These are phyloP conservation scores for Peromyscus nudipes DNA, from an alignment of 2,797 vertebrate genomes.

Conservation along the genomic window DNA sequence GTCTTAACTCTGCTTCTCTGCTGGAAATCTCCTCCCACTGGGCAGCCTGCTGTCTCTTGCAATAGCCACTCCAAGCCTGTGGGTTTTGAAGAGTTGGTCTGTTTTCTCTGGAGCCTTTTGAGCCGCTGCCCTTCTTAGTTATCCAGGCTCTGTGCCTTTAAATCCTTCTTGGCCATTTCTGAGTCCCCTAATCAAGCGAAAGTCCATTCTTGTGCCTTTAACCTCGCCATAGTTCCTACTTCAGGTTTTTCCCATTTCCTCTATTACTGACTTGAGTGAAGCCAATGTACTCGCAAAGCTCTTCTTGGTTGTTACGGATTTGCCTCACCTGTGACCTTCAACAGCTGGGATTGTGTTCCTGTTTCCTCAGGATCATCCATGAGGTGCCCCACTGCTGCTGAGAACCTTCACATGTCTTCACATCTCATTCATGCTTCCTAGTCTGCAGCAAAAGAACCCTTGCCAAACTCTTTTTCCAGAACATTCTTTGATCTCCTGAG, in stretches of 20 bases:
- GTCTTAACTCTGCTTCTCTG: background rate
- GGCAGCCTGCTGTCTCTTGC: background rate
- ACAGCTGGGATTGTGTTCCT: background rate
- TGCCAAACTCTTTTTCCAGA: background rate
- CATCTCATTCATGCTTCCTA: background rate
- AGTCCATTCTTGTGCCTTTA: background rate
- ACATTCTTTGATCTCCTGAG: background rate
- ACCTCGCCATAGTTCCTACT: background rate
- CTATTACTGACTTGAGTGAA: background rate
- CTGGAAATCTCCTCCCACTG: background rate
- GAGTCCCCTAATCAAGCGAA: background rate
- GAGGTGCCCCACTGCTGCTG: background rate
- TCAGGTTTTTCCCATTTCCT: background rate
- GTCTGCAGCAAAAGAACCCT: background rate
- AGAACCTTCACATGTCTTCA: background rate
- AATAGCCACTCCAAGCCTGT: background rate
- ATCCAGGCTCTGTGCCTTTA: background rate
- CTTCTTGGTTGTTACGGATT: background rate
- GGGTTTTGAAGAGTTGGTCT: background rate
- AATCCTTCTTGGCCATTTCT: background rate
- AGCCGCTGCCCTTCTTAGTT: background rate
- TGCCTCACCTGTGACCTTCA: background rate
- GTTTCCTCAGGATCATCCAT: background rate
- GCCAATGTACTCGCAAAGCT: fast-evolving
- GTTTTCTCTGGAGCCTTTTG: background rate